phyloP scores from a whole-genome alignment of 1,140 invertebrate genomes.

The Amphibalanus amphitrite region DNA sequence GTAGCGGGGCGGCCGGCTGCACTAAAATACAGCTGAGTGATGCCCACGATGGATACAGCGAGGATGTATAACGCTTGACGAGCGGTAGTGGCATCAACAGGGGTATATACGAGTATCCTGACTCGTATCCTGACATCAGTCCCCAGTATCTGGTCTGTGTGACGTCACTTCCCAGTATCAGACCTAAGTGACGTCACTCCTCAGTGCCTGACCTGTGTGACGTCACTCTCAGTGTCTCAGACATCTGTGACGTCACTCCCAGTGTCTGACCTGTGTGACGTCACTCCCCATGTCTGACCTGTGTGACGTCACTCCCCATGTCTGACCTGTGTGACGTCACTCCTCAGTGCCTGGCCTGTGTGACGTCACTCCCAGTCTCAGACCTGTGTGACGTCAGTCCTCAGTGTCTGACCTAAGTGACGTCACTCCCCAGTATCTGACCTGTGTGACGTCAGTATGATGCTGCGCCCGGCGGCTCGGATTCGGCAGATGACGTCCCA shows the following conservation, averaged over 20 bases:
- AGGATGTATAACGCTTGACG: too few relatives aligned
- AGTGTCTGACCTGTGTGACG: too few relatives aligned
- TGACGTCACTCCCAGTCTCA: background rate
- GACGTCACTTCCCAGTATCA: background rate
- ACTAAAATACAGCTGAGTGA: too few relatives aligned
- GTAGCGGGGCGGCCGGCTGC: too few relatives aligned
- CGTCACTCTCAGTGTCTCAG: background rate
- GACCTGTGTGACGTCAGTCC: background rate
- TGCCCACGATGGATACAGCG: too few relatives aligned
- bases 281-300: background rate
- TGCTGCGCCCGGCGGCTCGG: conserved; percentile 19
- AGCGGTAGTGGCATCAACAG: too few relatives aligned
- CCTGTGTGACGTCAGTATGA: conserved; percentile 19
- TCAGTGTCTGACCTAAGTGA: background rate
- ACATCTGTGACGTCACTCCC: background rate
- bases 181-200: background rate
- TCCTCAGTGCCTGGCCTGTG: background rate
- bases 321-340: background rate
- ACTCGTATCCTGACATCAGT: too few relatives aligned
- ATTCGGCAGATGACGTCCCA: conserved; percentile 60
- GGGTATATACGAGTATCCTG: too few relatives aligned
- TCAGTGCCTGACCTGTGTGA: too few relatives aligned
- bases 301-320: background rate
- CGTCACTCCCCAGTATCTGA: too few relatives aligned
- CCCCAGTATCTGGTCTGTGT: background rate